Percentiles rank a stretch among this genome's conserved stretches.
Conservation (phyloP, 2,888 invertebrate genomes). For the Ophion ellenae region DNA sequence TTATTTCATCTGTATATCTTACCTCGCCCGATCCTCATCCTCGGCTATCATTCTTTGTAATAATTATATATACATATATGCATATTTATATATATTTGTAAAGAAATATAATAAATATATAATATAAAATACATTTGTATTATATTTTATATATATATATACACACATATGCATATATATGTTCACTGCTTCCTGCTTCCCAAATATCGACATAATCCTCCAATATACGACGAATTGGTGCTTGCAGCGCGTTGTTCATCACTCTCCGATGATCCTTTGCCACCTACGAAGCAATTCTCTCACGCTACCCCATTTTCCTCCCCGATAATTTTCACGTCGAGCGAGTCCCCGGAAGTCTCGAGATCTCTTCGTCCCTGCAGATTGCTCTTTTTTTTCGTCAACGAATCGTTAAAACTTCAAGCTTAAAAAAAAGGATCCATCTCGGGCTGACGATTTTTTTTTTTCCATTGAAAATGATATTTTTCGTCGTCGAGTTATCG, state of each 20-base stretch:
- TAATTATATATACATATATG: conserved; percentile 68
- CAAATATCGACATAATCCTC: conserved; percentile 61
- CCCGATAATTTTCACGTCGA: conserved; percentile 28
- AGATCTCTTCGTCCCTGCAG: conserved; percentile 29
- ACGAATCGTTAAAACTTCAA: conserved; percentile 15
- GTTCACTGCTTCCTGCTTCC: conserved; percentile 74
- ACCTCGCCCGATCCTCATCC: conserved; percentile 43
- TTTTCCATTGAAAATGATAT: neutral
- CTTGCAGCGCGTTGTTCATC: conserved; percentile 65
- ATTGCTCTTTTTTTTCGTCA: conserved; percentile 35
- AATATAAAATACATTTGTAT: no score
- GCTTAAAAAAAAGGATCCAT: neutral
- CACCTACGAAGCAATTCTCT: conserved; percentile 45
- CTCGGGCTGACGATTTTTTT: neutral
- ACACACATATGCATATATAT: conserved; percentile 72
- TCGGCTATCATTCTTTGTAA: conserved; percentile 76
- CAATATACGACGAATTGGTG: conserved; percentile 63
- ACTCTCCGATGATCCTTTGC: conserved; percentile 17
- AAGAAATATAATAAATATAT: conserved; percentile 66
- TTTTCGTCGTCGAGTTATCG: neutral
- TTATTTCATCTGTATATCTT: conserved; percentile 82
- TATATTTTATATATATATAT: conserved; percentile 69
- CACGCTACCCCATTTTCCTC: conserved; percentile 7
- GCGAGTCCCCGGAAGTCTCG: conserved; percentile 35
- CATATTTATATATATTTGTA: conserved; percentile 74